Evolutionary conservation across 2,888 invertebrate genomes (phyloP).

Genomic region (Ischnura elegans): DNA sequence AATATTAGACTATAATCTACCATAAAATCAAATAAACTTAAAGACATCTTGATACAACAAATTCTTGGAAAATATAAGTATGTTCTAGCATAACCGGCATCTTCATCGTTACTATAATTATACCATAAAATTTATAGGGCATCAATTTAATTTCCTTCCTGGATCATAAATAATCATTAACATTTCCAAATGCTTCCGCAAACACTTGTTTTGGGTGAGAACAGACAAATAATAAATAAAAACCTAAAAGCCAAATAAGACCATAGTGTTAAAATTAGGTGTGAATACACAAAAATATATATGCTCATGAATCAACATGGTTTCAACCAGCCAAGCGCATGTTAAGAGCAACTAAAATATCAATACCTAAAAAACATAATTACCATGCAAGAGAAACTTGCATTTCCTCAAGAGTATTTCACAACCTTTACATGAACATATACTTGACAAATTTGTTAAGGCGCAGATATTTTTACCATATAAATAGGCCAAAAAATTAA

Average conservation of each 20-base stretch:
- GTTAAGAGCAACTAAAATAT: constrained; percentile 4
- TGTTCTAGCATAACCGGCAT: too few relatives aligned
- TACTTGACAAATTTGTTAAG: background rate
- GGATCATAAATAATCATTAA: too few relatives aligned
- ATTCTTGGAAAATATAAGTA: too few relatives aligned
- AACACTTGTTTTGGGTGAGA: too few relatives aligned
- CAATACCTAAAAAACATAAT: background rate
- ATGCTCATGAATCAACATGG: background rate
- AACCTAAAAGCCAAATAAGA: too few relatives aligned
- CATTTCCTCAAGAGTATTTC: background rate
- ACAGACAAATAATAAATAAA: too few relatives aligned
- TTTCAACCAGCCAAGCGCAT: background rate
- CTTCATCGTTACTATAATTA: background rate
- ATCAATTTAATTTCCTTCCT: background rate
- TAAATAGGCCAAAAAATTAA: background rate
- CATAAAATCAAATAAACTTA: too few relatives aligned
- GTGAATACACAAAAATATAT: too few relatives aligned
- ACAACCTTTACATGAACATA: background rate
- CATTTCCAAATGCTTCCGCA: too few relatives aligned
- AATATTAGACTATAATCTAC: too few relatives aligned
- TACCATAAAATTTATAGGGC: background rate
- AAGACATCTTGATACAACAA: too few relatives aligned
- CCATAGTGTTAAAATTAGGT: too few relatives aligned
- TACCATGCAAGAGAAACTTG: background rate
- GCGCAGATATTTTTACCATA: background rate